Evolutionary conservation across 1,140 invertebrate species (phyloP).

Genomic region (Pseudomyrmex concolor): DNA sequence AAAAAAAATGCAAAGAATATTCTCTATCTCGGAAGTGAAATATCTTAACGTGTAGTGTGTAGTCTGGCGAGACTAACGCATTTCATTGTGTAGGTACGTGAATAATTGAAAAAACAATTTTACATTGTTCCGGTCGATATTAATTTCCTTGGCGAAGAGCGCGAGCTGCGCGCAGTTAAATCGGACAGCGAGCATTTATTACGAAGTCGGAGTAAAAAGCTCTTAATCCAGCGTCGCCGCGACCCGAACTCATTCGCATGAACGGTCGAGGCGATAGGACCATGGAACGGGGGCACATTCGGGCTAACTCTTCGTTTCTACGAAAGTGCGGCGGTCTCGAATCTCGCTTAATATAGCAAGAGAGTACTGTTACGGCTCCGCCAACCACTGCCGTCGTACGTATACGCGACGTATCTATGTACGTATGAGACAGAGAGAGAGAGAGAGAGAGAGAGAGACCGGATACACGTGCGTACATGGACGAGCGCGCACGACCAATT

Average conservation of each 20-base stretch:
- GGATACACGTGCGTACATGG: constrained; percentile 37
- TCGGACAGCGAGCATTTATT: constrained; percentile 45
- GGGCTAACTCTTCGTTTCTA: constrained; percentile 45
- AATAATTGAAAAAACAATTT: background rate
- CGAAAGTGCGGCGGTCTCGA: constrained; percentile 31
- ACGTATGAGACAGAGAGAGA: background rate
- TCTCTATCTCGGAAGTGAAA: background rate
- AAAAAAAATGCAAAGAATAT: background rate
- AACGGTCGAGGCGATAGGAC: constrained; percentile 33
- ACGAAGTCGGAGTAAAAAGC: constrained; percentile 44
- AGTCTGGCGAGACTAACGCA: background rate
- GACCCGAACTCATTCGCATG: constrained; percentile 49
- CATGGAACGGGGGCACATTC: constrained; percentile 43
- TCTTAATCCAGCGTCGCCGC: constrained; percentile 44
- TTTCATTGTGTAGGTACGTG: background rate
- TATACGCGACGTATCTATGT: background rate
- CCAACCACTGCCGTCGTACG: background rate
- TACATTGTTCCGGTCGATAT: constrained; percentile 15
- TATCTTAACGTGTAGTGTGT: background rate
- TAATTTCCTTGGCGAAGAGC: background rate
- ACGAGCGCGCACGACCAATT: constrained; percentile 65
- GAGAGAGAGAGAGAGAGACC: background rate
- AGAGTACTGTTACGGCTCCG: background rate
- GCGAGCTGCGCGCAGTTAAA: constrained; percentile 13
- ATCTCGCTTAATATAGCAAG: constrained; percentile 54